A percentile compares a stretch with the other conserved stretches of the same genome.
These are phyloP conservation scores for Petrosia ficiformis DNA, from an alignment of 37 sponge, comb jelly and placozoan species.

Conservation along the genomic window DNA sequence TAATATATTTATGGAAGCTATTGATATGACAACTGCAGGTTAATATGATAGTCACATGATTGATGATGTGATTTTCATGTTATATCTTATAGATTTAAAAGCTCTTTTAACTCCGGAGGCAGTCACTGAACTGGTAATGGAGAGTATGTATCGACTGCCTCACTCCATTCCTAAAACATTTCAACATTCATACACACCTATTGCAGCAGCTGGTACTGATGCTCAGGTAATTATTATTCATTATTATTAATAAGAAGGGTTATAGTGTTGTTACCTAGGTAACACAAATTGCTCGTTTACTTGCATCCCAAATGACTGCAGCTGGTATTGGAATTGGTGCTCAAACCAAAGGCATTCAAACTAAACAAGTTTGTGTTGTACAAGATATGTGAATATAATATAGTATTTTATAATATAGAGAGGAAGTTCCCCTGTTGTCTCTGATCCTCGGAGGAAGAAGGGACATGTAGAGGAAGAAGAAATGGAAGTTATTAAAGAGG, in stretches of 20 bases:
- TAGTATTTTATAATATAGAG: not conserved
- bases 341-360: constrained; percentile 36
- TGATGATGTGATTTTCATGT: not conserved
- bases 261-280: constrained; percentile 38
- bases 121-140: constrained; percentile 78
- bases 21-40: constrained; percentile 58
- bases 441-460: not conserved
- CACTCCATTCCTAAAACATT: constrained; percentile 65
- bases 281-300: constrained; percentile 75
- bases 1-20: constrained; percentile 44
- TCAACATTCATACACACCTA: constrained; percentile 79
- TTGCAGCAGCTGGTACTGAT: constrained; percentile 82
- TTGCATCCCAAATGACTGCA: constrained; percentile 91
- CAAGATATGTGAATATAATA: no score
- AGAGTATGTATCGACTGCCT: constrained; percentile 58
- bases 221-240: constrained; percentile 56
- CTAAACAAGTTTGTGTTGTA: not conserved
- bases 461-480: not conserved
- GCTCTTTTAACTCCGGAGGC: constrained; percentile 60
- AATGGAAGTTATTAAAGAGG: not conserved
- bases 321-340: constrained; percentile 70
- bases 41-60: no score
- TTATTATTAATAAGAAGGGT: not conserved
- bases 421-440: constrained; percentile 1
- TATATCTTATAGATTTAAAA: constrained; percentile 39